Percentiles rank a stretch among this genome's conserved stretches.
Conservation (phyloP, 2,888 invertebrate species). For the Elysia crispata region DNA sequence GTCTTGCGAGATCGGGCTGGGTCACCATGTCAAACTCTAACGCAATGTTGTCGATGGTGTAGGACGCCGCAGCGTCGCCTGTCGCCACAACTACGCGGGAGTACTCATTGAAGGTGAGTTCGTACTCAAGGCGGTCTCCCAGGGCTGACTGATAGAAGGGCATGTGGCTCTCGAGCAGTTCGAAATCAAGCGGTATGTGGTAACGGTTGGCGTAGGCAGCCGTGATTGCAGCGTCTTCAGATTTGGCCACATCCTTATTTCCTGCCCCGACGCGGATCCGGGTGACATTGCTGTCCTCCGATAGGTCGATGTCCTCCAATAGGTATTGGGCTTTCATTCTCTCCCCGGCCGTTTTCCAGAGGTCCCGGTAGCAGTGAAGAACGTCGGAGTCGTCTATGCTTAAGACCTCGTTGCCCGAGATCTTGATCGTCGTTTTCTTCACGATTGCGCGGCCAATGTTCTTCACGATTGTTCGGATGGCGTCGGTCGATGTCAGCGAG, state of each 20-base stretch:
- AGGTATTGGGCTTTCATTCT: conserved; percentile 49
- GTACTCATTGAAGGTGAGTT: too few species aligned
- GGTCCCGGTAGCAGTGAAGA: too few species aligned
- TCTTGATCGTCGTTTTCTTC: conserved; percentile 53
- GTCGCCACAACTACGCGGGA: conserved; percentile 42
- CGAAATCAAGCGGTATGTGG: conserved; percentile 53
- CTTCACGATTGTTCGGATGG: conserved; percentile 49
- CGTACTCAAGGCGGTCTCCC: too few species aligned
- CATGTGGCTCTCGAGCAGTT: too few species aligned
- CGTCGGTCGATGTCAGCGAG: conserved; percentile 27
- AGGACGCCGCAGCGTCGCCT: conserved; percentile 45
- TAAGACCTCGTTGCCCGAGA: conserved; percentile 10
- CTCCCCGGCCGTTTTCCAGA: conserved; percentile 30
- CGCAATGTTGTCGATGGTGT: conserved; percentile 52
- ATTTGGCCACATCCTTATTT: conserved; percentile 3
- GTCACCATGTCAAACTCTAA: conserved; percentile 55
- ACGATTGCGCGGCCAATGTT: conserved; percentile 54
- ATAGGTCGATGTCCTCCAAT: conserved; percentile 51
- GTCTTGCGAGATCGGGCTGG: too few species aligned
- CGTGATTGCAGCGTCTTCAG: conserved; percentile 51
- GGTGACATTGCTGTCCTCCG: conserved; percentile 41
- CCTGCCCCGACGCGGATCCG: conserved; percentile 50
- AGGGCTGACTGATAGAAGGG: too few species aligned
- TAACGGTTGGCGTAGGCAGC: conserved; percentile 51
- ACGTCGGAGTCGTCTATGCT: conserved; percentile 6